A percentile compares a stretch with the other conserved stretches of the same genome.
phyloP scores from a whole-genome alignment of 2,113 vertebrate species.

The Cinclus mexicanus region DNA sequence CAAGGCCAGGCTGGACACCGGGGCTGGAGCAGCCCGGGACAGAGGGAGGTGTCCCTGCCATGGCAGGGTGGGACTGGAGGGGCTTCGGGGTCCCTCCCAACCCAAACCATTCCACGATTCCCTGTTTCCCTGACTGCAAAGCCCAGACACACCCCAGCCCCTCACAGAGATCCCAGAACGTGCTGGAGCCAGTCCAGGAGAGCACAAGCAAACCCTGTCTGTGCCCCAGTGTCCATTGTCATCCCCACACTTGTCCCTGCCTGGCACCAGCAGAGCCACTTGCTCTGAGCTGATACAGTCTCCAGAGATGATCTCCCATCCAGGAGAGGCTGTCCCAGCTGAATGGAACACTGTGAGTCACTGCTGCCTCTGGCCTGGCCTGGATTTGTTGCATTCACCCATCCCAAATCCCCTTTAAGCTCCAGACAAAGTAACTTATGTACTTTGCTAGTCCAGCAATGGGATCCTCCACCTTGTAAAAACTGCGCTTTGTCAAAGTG shows the following conservation, averaged over 20 bases:
- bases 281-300: neutral
- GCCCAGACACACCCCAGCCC: neutral
- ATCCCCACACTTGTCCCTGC: neutral
- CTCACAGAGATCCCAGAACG: neutral
- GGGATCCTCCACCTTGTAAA: neutral
- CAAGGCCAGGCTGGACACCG: fast-evolving
- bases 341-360: neutral
- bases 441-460: slow-evolving; percentile 21
- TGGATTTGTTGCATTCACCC: neutral
- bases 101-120: neutral
- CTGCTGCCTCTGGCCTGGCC: neutral
- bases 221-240: neutral
- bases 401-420: slow-evolving; percentile 53
- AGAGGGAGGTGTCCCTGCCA: neutral
- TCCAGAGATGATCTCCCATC: neutral
- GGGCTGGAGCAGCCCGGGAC: neutral
- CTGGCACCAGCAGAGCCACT: neutral
- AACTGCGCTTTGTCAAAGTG: neutral
- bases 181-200: neutral
- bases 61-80: no score
- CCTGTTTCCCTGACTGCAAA: neutral
- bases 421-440: slow-evolving; percentile 38
- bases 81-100: neutral
- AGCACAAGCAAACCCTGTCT: neutral
- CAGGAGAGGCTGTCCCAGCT: neutral